Evolutionary conservation across 2,888 invertebrate genomes (phyloP).

Genomic region (Drosophila longiperda): DNA sequence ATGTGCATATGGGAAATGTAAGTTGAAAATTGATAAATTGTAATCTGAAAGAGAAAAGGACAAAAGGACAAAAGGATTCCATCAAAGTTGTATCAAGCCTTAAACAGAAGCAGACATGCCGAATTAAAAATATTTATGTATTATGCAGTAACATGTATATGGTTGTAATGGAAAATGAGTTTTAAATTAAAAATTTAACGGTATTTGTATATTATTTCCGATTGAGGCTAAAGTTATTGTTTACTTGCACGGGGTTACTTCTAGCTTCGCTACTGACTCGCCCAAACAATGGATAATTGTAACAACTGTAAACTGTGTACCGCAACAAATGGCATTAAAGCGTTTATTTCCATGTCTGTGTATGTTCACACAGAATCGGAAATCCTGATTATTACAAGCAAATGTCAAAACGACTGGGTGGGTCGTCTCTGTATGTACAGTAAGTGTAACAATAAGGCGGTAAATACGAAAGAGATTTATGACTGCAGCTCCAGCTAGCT

Average conservation of each 20-base stretch:
- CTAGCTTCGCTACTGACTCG: conserved; percentile 50
- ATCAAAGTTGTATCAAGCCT: not conserved
- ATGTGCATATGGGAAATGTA: not conserved
- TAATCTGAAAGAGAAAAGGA: not conserved
- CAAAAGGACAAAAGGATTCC: not conserved
- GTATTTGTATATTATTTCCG: conserved; percentile 34
- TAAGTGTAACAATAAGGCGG: conserved; percentile 57
- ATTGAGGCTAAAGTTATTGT: conserved; percentile 38
- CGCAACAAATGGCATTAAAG: conserved; percentile 75
- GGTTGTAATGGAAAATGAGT: conserved; percentile 33
- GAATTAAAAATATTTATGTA: not conserved
- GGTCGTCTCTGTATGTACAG: conserved; percentile 30
- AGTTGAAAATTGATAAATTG: not conserved
- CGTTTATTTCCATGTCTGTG: conserved; percentile 59
- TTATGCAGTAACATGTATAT: not conserved
- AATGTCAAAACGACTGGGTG: conserved; percentile 76
- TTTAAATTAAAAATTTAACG: conserved; percentile 50
- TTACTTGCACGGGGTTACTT: conserved; percentile 58
- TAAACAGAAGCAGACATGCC: not conserved
- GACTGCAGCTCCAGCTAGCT: conserved; percentile 42
- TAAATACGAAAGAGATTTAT: conserved; percentile 72
- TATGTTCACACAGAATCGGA: conserved; percentile 62
- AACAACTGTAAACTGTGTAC: conserved; percentile 76
- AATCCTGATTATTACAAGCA: conserved; percentile 75
- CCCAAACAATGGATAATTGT: conserved; percentile 72